Percentiles rank a stretch among this genome's conserved stretches.
phyloP scores from a whole-genome alignment of 2,888 invertebrate genomes.

The Scaptomyza reducta region DNA sequence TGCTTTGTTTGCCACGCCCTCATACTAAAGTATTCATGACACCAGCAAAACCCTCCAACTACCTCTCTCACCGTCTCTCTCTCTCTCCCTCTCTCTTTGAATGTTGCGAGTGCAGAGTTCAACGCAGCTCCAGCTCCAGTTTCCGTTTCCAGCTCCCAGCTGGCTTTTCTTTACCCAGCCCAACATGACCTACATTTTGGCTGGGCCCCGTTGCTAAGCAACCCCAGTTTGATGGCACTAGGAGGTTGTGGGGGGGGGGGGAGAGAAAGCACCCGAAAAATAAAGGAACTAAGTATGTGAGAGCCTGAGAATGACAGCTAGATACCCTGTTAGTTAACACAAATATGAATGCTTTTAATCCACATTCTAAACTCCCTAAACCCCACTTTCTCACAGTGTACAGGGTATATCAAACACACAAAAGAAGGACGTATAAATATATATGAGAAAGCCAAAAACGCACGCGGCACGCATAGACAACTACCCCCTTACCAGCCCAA shows the following conservation, averaged over 20 bases:
- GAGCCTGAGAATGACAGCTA: background rate
- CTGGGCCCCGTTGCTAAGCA: constrained; percentile 66
- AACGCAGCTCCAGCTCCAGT: constrained; percentile 30
- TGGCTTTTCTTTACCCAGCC: constrained; percentile 39
- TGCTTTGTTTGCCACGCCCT: constrained; percentile 49
- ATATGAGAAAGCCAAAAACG: constrained; percentile 38
- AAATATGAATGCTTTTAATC: no score
- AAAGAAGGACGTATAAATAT: constrained; percentile 32
- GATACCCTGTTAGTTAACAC: background rate
- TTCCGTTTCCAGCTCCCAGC: constrained; percentile 26
- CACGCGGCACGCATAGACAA: constrained; percentile 65
- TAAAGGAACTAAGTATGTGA: background rate
- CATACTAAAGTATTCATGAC: constrained; percentile 67
- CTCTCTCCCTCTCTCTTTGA: background rate
- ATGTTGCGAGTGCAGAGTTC: constrained; percentile 47
- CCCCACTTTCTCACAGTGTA: background rate
- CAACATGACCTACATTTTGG: constrained; percentile 72
- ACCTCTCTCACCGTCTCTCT: background rate
- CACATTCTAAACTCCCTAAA: no score
- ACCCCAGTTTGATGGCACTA: constrained; percentile 34
- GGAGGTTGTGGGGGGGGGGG: background rate
- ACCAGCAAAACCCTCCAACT: constrained; percentile 10
- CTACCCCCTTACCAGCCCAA: constrained; percentile 4
- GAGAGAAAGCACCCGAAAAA: constrained; percentile 14
- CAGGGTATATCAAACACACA: constrained; percentile 11